phyloP scores from a whole-genome alignment of 2,888 invertebrate genomes.

The Dryocosmus kuriphilus region DNA sequence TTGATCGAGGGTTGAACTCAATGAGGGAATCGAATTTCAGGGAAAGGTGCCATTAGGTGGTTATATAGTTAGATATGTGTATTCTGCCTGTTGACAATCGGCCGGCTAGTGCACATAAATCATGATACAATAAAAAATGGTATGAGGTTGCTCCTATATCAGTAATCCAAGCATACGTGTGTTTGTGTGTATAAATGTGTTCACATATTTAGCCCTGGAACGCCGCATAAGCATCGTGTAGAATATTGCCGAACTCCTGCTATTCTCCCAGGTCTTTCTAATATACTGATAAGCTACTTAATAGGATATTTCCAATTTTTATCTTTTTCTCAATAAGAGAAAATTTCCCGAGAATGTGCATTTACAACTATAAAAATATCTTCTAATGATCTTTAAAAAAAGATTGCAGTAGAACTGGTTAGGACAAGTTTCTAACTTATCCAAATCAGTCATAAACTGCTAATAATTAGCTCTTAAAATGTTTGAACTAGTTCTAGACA shows the following conservation, averaged over 20 bases:
- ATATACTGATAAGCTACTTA: background rate
- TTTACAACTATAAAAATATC: too few species aligned
- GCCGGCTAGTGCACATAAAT: conserved; percentile 69
- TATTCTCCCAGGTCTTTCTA: background rate
- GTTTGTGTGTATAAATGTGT: background rate
- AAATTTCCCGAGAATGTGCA: too few species aligned
- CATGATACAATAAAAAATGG: conserved; percentile 72
- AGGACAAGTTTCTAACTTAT: too few species aligned
- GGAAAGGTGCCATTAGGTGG: background rate
- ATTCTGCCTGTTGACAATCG: conserved; percentile 66
- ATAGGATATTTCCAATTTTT: background rate
- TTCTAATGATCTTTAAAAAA: too few species aligned
- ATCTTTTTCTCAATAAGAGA: too few species aligned
- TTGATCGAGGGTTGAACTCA: background rate
- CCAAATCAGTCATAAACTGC: too few species aligned
- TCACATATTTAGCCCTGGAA: background rate
- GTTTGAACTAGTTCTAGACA: too few species aligned
- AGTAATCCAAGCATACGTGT: background rate
- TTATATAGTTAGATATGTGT: conserved; percentile 50
- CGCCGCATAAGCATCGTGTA: background rate
- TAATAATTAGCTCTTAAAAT: too few species aligned
- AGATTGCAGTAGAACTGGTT: too few species aligned
- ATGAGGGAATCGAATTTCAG: conserved; percentile 17
- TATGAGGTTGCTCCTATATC: conserved; percentile 44
- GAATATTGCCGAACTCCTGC: background rate